phyloP scores from a whole-genome alignment of 2,888 invertebrate species.

The Lordiphosa andalusiaca region DNA sequence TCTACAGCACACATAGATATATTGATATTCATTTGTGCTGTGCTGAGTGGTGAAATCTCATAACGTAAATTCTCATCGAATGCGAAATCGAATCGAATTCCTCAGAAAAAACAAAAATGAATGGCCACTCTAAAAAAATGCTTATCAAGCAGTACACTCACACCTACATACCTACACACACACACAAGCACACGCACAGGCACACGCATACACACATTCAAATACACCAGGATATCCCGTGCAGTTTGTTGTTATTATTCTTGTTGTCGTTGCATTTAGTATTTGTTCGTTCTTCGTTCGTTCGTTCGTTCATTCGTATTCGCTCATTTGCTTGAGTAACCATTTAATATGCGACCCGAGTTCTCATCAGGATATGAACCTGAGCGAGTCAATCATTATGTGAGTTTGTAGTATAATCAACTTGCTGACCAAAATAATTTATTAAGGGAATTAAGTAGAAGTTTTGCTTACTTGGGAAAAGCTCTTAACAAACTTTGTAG shows the following conservation, averaged over 20 bases:
- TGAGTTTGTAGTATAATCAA: not conserved
- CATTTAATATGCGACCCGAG: conserved; percentile 1
- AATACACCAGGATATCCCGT: conserved; percentile 32
- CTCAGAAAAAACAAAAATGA: conserved; percentile 21
- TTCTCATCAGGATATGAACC: not conserved
- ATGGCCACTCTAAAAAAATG: conserved; percentile 32
- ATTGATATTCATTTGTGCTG: conserved; percentile 68
- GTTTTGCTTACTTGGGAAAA: too few relatives aligned
- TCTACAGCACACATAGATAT: conserved; percentile 56
- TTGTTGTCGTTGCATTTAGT: conserved; percentile 45
- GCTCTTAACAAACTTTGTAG: not conserved
- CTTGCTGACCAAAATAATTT: too few relatives aligned
- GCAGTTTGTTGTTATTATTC: conserved; percentile 57
- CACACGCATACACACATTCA: conserved; percentile 14
- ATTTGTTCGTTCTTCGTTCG: conserved; percentile 49
- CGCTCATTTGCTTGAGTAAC: conserved; percentile 50
- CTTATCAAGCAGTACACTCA: conserved; percentile 31
- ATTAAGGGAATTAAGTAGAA: too few relatives aligned
- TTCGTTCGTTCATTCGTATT: conserved; percentile 53
- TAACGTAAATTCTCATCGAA: conserved; percentile 78
- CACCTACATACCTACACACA: conserved; percentile 15
- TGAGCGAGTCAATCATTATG: not conserved
- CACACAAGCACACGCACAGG: conserved; percentile 7
- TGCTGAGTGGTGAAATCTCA: conserved; percentile 77
- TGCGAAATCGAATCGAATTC: conserved; percentile 35